These are phyloP conservation scores for Platichthys stellatus DNA, from an alignment of 2,113 vertebrate genomes.

Conservation along the genomic window DNA sequence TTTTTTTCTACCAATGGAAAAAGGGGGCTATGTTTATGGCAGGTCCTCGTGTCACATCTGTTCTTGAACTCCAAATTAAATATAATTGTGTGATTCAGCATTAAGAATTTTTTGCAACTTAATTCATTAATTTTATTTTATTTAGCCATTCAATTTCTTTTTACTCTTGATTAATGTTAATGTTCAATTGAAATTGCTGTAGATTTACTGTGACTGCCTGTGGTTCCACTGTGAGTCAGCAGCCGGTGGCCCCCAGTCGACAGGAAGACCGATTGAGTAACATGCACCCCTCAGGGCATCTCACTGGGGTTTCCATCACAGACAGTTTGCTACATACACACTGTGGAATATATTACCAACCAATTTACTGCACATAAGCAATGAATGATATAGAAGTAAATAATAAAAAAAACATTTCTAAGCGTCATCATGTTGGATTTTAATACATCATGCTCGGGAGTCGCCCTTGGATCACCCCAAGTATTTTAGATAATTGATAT, in stretches of 20 bases:
- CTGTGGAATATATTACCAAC: not conserved
- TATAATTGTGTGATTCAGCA: not conserved
- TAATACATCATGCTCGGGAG: not conserved
- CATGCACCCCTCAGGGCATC: not conserved
- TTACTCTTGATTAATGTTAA: too few species aligned
- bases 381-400: not conserved
- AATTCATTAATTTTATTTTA: not conserved
- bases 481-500: constrained; percentile 7
- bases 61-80: not conserved
- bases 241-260: not conserved
- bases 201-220: constrained; percentile 15
- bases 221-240: not conserved
- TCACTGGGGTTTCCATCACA: not conserved
- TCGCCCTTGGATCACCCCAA: not conserved
- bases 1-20: too few species aligned
- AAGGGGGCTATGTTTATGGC: too few species aligned
- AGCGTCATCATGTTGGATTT: not conserved
- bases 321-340: not conserved
- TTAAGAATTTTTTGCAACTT: not conserved
- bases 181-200: constrained; percentile 10
- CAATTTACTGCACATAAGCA: not conserved
- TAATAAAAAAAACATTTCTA: not conserved
- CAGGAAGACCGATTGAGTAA: constrained; percentile 15
- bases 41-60: not conserved
- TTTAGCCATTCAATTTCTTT: not conserved